A percentile compares a stretch with the other conserved stretches of the same genome.
These are phyloP conservation scores for Centropus bengalensis DNA, from an alignment of 2,113 vertebrate genomes.

Conservation along the genomic window DNA sequence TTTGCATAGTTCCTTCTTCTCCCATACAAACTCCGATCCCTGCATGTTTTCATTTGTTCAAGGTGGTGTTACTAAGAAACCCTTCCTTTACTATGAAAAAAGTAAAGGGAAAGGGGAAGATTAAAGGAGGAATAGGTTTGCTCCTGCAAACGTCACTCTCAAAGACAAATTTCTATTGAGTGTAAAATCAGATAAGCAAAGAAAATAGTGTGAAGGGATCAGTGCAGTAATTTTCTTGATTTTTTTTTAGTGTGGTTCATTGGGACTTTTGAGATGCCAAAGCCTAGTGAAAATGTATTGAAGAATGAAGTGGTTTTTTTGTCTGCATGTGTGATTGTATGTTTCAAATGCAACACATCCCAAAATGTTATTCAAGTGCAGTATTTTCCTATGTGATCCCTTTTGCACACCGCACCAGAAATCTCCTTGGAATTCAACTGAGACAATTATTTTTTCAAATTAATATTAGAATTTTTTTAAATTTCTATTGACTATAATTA, in stretches of 20 bases:
- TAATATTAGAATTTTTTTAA: not conserved
- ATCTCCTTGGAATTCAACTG: not conserved
- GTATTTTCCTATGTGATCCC: not conserved
- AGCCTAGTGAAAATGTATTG: not conserved
- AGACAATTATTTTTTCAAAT: not conserved
- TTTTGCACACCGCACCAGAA: not conserved
- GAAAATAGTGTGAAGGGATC: not conserved
- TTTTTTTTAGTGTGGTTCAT: not conserved
- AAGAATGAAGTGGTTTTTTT: not conserved
- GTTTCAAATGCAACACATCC: not conserved
- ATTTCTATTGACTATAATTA: not conserved
- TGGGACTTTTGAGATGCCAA: not conserved
- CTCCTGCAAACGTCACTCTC: not conserved
- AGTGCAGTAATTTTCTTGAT: not conserved
- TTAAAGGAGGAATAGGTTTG: not conserved
- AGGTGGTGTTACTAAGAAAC: not conserved
- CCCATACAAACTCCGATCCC: not conserved
- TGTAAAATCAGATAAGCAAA: not conserved
- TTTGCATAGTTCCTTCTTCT: not conserved
- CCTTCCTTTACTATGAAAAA: not conserved
- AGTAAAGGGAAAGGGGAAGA: not conserved
- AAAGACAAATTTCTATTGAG: not conserved
- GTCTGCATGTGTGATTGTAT: accelerated
- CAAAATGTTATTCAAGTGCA: not conserved
- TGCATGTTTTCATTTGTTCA: not conserved